phyloP scores from a whole-genome alignment of 2,888 invertebrate species.

The Axea sp. region DNA sequence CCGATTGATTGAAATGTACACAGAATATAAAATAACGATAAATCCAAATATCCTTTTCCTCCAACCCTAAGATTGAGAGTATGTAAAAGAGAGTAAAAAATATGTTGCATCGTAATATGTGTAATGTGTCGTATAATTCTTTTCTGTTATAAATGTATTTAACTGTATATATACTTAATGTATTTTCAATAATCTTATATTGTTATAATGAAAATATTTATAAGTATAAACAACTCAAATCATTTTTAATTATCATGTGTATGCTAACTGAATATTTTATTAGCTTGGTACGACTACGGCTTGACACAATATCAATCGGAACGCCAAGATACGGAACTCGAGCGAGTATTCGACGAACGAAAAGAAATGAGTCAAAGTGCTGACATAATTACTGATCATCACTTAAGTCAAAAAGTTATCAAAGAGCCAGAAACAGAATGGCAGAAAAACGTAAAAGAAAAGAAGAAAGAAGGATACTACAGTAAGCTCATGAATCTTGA shows the following conservation, averaged over 20 bases:
- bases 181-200: too few relatives aligned
- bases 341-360: conserved; percentile 93
- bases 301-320: conserved; percentile 91
- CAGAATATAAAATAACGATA: background rate
- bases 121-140: conserved; percentile 74
- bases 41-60: background rate
- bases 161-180: conserved; percentile 13
- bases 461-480: conserved; percentile 91
- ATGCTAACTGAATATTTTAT: conserved; percentile 65
- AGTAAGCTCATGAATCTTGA: conserved; percentile 90
- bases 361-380: conserved; percentile 86
- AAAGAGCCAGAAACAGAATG: conserved; percentile 90
- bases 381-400: conserved; percentile 81
- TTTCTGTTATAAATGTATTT: conserved; percentile 1
- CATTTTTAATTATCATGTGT: too few relatives aligned
- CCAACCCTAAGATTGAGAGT: background rate
- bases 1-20: background rate
- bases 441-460: conserved; percentile 90
- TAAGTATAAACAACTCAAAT: too few relatives aligned
- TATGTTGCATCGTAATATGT: conserved; percentile 72
- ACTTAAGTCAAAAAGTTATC: conserved; percentile 82
- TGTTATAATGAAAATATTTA: background rate
- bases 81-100: conserved; percentile 2
- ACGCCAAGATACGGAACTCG: conserved; percentile 90
- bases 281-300: conserved; percentile 96